Evolutionary conservation across 92 coral and sea anemone genomes (phyloP), one percentile per base, ranked within the genome.

Genomic region (Phenganax stokvisi): DNA sequence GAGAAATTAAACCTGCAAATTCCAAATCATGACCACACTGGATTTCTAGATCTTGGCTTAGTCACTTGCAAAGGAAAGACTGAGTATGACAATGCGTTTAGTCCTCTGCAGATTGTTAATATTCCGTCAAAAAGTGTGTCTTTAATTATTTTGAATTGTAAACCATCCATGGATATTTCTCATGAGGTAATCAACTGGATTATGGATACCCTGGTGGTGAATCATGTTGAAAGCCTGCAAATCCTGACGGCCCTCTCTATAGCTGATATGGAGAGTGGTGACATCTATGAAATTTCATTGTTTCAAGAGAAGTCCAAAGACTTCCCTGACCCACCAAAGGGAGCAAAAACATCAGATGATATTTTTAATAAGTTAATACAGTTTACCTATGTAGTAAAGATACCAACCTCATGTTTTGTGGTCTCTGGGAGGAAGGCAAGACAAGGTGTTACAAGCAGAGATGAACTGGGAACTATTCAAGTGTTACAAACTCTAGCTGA

Each of bases 11-110:
- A 64, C 54, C 55, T 44, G 58, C 83, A 79, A 79, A 31, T 79
- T 31, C 60, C 83, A 12, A 68, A 17, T 62, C 74, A 51, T 31
- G 74, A 79, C 55, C 47, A 73, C 17, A 56, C 69, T 12, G 16
- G 83, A 20, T 79, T 79, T 59, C 55, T 79, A 68, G 83, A 79
- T 54, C 71, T 79, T 27, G 83, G 83, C 31, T 54, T 79, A 28
- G 83, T 79, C 17, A 79, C 73, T 30, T 79, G 83, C 61, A 79
- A 79, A 12, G 83, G 83, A 7, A 73, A 28, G 31, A 79, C 83
- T 31, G 83, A 79, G 56, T 65, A 62, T 53, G 83, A 79, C 83
- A 68, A 79, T 54, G 73, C 83, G 4, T 79, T 79, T 29, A 62
- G 74, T 65, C 73, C 83, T 3, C 7, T 79, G 30, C 73, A 79